These are phyloP conservation scores for Laspeyria flexula DNA, from an alignment of 2,888 invertebrate species.

Conservation along the genomic window DNA sequence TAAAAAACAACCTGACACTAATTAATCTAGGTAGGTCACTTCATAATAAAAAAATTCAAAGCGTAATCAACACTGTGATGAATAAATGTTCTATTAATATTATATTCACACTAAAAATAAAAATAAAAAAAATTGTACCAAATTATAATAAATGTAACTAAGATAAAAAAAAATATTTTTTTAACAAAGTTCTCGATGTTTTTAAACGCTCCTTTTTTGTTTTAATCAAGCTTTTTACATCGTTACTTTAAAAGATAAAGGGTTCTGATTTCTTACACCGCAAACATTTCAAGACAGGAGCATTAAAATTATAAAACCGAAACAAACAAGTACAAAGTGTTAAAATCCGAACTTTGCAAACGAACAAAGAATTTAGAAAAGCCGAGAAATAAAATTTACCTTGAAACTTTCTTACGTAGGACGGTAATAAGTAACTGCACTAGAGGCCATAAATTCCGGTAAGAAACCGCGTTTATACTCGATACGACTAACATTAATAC, in stretches of 20 bases:
- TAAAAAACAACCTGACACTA: no score
- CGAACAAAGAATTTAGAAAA: constrained; percentile 56
- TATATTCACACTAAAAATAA: no score
- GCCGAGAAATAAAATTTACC: constrained; percentile 56
- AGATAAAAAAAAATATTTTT: no score
- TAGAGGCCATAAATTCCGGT: constrained; percentile 59
- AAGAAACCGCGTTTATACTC: constrained; percentile 63
- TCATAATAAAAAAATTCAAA: no score
- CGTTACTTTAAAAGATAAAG: not conserved
- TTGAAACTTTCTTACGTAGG: constrained; percentile 54
- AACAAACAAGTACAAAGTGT: constrained; percentile 45
- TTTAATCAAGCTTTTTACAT: not conserved
- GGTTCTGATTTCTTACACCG: no score
- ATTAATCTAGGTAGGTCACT: no score
- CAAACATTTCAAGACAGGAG: constrained; percentile 13
- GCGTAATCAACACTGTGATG: no score
- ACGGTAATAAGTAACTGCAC: constrained; percentile 63
- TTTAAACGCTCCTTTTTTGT: not conserved
- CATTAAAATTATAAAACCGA: constrained; percentile 26
- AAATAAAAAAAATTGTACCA: no score
- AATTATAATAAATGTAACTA: no score
- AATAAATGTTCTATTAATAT: no score
- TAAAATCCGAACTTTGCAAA: constrained; percentile 37
- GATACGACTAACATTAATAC: constrained; percentile 64
- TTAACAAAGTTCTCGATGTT: no score